Evolutionary conservation across 2,797 vertebrate genomes (phyloP).

Genomic region (Acanthis flammea): DNA sequence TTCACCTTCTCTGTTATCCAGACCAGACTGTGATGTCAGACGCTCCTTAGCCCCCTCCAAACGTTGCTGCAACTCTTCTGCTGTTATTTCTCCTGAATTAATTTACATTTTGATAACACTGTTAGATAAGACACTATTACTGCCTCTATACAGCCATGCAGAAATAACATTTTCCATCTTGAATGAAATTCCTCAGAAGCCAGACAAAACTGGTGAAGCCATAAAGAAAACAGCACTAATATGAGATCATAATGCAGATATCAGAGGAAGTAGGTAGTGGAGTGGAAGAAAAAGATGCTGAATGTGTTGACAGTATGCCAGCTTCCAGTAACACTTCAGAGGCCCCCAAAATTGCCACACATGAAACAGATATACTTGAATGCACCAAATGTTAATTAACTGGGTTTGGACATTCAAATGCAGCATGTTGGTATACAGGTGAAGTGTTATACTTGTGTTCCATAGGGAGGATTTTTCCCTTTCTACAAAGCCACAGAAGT

Average conservation of each 20-base stretch:
- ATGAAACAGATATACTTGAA: not conserved
- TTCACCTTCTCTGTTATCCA: constrained; percentile 76
- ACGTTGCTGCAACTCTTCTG: constrained; percentile 90
- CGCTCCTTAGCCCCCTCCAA: constrained; percentile 89
- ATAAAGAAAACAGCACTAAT: not conserved
- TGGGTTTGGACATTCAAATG: not conserved
- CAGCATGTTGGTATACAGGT: not conserved
- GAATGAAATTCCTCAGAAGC: not conserved
- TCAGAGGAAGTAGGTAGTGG: not conserved
- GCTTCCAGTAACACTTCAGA: not conserved
- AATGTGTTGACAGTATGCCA: not conserved
- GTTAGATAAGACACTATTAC: not conserved
- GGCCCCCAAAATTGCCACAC: not conserved
- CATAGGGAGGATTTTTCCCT: fast-evolving
- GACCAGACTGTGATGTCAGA: constrained; percentile 80
- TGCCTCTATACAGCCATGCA: not conserved
- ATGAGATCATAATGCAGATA: not conserved
- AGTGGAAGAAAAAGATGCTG: not conserved
- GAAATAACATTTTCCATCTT: not conserved
- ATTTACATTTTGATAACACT: not conserved
- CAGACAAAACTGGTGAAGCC: not conserved
- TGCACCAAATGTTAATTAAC: not conserved
- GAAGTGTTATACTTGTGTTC: not conserved
- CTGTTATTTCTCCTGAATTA: constrained; percentile 90
- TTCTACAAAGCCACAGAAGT: not conserved